A percentile compares a stretch with the other conserved stretches of the same genome.
Evolutionary conservation across 2,888 invertebrate species (phyloP).

Genomic region (Micoletzkya japonica): DNA sequence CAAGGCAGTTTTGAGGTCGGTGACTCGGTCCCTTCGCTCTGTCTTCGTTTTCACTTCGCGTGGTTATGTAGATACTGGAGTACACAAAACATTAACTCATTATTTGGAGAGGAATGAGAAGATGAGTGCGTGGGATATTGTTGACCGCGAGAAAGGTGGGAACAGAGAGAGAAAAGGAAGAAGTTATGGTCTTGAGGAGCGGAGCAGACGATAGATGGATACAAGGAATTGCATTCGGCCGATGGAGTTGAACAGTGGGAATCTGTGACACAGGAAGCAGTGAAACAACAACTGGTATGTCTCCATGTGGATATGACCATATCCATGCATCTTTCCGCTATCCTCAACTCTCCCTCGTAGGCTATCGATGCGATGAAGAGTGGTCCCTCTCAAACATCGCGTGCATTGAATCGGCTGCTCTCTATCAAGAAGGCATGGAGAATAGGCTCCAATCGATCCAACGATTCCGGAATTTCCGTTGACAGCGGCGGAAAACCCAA

Average conservation of each 20-base stretch:
- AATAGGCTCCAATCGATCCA: conserved; percentile 41
- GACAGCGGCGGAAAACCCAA: conserved; percentile 34
- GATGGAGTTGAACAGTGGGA: conserved; percentile 43
- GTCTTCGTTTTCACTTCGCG: conserved; percentile 53
- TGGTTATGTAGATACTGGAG: conserved; percentile 51
- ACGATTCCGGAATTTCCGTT: conserved; percentile 46
- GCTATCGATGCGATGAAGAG: conserved; percentile 37
- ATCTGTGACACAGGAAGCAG: conserved; percentile 37
- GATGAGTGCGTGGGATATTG: conserved; percentile 53
- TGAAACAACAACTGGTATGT: conserved; percentile 38
- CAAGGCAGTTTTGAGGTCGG: conserved; percentile 50
- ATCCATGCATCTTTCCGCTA: background rate
- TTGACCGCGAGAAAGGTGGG: conserved; percentile 43
- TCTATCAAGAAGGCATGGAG: conserved; percentile 35
- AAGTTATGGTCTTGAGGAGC: conserved; percentile 34
- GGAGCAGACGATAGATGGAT: conserved; percentile 47
- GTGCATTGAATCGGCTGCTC: conserved; percentile 34
- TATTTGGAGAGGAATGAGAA: conserved; percentile 57
- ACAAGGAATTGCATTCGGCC: conserved; percentile 45
- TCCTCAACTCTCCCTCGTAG: conserved; percentile 27
- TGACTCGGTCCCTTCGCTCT: conserved; percentile 44
- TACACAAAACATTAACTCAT: conserved; percentile 47
- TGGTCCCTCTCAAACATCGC: conserved; percentile 35
- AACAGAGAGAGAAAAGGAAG: conserved; percentile 31
- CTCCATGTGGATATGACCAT: conserved; percentile 22